Evolutionary conservation across 37 sponge, comb jelly and placozoan genomes (phyloP).

Genomic region (Ianthella basta): DNA sequence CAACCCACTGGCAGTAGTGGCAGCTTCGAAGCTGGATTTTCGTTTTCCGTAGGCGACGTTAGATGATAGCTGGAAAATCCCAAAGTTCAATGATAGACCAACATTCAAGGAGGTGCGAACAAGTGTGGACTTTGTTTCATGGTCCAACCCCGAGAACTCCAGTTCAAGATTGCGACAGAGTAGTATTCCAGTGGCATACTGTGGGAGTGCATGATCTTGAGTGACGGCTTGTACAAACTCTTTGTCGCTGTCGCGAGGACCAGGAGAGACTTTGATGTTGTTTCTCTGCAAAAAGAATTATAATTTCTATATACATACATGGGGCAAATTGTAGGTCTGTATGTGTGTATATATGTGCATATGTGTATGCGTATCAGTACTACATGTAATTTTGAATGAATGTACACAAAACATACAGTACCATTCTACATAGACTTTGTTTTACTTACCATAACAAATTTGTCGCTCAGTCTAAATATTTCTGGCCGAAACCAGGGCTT

Average conservation of each 20-base stretch:
- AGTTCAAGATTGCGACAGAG: neutral
- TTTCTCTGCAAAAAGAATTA: neutral
- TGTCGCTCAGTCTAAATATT: conserved; percentile 17
- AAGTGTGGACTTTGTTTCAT: neutral
- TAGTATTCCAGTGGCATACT: neutral
- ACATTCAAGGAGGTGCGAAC: neutral
- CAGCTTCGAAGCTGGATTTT: neutral
- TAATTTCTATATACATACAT: neutral
- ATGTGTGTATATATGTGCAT: neutral
- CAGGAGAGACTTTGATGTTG: neutral
- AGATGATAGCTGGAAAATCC: neutral
- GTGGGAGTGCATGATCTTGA: neutral
- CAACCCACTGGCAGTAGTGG: neutral
- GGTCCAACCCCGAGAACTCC: neutral
- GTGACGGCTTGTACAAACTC: neutral
- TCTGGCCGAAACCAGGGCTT: conserved; percentile 64
- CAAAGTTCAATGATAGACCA: neutral
- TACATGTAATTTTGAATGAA: neutral
- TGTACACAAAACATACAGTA: neutral
- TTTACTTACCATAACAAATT: no score
- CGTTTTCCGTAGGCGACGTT: neutral
- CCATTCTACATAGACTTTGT: no score
- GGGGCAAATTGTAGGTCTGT: neutral
- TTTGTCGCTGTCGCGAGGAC: neutral
- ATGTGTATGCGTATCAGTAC: neutral